Evolutionary conservation across 1,140 invertebrate genomes (phyloP), one percentile per base, ranked within the genome.

Genomic region (Trachymyrmex cornetzi): DNA sequence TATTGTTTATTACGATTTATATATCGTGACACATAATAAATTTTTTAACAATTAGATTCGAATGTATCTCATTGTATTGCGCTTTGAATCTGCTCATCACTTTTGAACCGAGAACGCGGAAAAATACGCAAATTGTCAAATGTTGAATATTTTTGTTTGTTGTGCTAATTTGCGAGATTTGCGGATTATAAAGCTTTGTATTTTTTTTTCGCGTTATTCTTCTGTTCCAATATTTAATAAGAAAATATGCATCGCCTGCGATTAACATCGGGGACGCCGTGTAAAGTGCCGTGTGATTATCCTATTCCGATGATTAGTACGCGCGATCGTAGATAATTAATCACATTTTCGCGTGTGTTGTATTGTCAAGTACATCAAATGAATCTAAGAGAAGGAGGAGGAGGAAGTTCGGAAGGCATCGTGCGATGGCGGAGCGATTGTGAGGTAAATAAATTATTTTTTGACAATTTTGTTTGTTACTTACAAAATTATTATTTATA

Each of bases 21-120:
- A 44, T 4, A 67, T 22, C 34, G 64, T 0, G n/a, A 27, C 2
- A 27, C 2, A 50, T 50, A 69, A 69, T 69, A 50, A 69, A 24
- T 69, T 69, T 69, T 69, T 69, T 69, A 16, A 69, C 14, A 24
- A 69, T 63, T 63, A 61, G 3, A 61, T 69, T 69, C 22, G n/a
- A 69, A 69, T 48, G 44, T 16, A 50, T 69, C 38, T 69, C 22
- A 24, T 27, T 5, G 48, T 4, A 12, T 44, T 44, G 64, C 1
- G 34, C 64, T 67, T 67, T 67, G n/a, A 67, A 44, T 67, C 38
- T 66, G 30, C 3, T 16, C 59, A 44, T 67, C n/a, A 64, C 11
- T 67, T 67, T 22, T n/a, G 19, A 11, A 66, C 1, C 9, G 7
- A 38, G 19, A 38, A 9, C 63, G 30, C 30, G 53, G 19, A 55